phyloP scores from a whole-genome alignment of 2,797 vertebrate species.

The Caiman crocodilus region DNA sequence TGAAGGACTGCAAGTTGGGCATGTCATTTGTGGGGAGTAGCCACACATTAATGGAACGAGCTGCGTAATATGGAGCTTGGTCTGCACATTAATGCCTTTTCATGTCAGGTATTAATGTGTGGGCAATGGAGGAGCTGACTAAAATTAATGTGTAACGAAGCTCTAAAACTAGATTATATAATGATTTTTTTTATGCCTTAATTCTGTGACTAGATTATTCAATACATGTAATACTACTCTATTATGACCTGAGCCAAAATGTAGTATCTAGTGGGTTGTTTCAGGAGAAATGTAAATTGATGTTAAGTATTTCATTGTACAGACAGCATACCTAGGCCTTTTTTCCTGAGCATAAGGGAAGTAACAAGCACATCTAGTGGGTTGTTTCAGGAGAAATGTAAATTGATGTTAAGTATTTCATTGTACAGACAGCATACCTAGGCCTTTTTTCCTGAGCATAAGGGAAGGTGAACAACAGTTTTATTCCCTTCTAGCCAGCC shows the following conservation, averaged over 20 bases:
- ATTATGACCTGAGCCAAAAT: neutral
- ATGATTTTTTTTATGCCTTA: neutral
- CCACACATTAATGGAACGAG: too few species aligned
- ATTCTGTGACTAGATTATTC: neutral
- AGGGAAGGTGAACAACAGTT: neutral
- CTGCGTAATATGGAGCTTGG: too few species aligned
- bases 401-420: neutral
- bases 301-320: neutral
- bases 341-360: neutral
- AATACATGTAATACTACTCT: neutral
- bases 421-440: neutral
- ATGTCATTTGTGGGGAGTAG: too few species aligned
- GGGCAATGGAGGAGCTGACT: too few species aligned
- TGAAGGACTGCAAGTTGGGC: too few species aligned
- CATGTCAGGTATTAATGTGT: too few species aligned
- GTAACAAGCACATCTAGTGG: too few species aligned
- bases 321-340: neutral
- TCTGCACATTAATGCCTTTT: too few species aligned
- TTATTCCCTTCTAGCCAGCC: neutral
- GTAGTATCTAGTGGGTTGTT: neutral
- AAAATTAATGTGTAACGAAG: too few species aligned
- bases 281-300: neutral
- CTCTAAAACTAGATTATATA: neutral
- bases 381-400: neutral
- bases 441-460: neutral